phyloP scores from a whole-genome alignment of 2,113 vertebrate species.

The Trichomycterus rosablanca region DNA sequence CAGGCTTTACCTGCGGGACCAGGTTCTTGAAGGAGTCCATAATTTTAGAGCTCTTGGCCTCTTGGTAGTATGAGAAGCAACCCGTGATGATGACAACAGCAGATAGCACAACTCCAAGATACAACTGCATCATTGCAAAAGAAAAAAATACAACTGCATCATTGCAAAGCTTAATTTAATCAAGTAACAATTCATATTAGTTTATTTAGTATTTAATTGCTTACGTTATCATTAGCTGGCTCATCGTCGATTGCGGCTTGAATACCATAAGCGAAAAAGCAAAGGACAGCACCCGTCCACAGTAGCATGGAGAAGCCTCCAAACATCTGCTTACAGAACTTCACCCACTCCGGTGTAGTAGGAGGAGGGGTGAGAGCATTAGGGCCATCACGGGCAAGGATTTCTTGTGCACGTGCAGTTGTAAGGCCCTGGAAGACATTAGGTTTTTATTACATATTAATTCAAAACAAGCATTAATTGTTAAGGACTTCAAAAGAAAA shows the following conservation, averaged over 20 bases:
- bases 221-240: slow-evolving; percentile 71
- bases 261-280: slow-evolving; percentile 75
- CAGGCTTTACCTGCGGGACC: slow-evolving; percentile 72
- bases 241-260: slow-evolving; percentile 71
- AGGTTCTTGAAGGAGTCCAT: slow-evolving; percentile 81
- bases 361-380: slow-evolving; percentile 75
- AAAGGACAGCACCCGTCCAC: slow-evolving; percentile 76
- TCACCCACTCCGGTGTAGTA: slow-evolving; percentile 76
- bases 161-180: neutral
- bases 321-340: slow-evolving; percentile 78
- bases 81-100: slow-evolving; percentile 71
- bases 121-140: slow-evolving; percentile 56
- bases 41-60: slow-evolving; percentile 76
- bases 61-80: slow-evolving; percentile 77
- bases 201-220: slow-evolving; percentile 32
- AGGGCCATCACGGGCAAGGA: slow-evolving; percentile 71
- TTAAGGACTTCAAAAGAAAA: neutral
- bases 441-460: neutral
- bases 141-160: neutral
- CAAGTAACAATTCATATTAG: neutral
- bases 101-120: slow-evolving; percentile 70
- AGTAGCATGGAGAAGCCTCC: slow-evolving; percentile 77
- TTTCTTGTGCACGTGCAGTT: slow-evolving; percentile 66
- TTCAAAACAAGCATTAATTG: neutral
- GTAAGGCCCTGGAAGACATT: slow-evolving; percentile 61